Percentiles rank a stretch among this genome's conserved stretches.
Conservation (phyloP, 2,113 vertebrate species). For the Gobius niger region DNA sequence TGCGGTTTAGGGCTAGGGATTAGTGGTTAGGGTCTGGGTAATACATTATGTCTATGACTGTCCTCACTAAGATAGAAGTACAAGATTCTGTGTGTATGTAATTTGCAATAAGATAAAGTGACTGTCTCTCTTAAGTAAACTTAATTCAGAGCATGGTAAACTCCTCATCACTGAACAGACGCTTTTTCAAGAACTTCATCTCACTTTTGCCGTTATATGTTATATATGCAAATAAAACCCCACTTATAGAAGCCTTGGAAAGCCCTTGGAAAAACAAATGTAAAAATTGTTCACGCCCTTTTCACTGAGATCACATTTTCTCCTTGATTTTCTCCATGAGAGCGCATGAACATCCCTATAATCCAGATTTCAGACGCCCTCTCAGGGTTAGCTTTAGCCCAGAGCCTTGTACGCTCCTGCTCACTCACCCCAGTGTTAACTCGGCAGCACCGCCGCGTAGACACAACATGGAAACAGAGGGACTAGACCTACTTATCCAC, state of each 20-base stretch:
- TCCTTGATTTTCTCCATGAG: slow-evolving; percentile 8
- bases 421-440: slow-evolving; percentile 50
- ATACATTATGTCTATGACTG: no score
- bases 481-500: slow-evolving; percentile 13
- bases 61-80: no score
- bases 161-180: no score
- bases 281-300: neutral
- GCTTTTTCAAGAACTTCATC: no score
- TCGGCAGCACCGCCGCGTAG: slow-evolving; percentile 26
- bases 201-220: neutral
- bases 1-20: no score
- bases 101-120: no score
- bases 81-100: no score
- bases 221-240: neutral
- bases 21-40: no score
- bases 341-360: slow-evolving; percentile 1
- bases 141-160: no score
- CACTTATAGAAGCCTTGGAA: neutral
- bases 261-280: neutral
- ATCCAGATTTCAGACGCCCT: slow-evolving; percentile 24
- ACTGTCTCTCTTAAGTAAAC: no score
- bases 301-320: neutral
- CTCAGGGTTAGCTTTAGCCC: slow-evolving; percentile 8
- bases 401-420: slow-evolving; percentile 14
- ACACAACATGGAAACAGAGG: slow-evolving; percentile 26